Evolutionary conservation across 1,140 invertebrate species (phyloP).

Genomic region (Chlorops oryzae): DNA sequence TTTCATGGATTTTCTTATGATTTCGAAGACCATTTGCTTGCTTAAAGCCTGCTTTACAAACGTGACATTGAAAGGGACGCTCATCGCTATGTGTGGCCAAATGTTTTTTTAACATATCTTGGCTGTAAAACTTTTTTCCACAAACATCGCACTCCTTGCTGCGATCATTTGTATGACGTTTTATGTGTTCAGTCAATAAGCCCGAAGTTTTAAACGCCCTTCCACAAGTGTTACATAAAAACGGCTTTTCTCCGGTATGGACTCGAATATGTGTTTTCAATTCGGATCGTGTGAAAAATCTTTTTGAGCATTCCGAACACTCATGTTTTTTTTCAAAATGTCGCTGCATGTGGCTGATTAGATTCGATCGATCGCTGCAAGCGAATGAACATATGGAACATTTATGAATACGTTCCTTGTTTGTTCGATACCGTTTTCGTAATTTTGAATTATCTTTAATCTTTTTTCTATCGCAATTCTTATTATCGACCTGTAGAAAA

Average conservation of each 20-base stretch:
- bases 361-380: too few relatives aligned
- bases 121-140: slow-evolving; percentile 21
- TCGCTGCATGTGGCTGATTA: too few relatives aligned
- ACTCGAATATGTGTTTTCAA: slow-evolving; percentile 18
- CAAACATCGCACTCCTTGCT: slow-evolving; percentile 25
- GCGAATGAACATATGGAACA: too few relatives aligned
- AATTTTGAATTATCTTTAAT: too few relatives aligned
- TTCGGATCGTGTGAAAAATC: slow-evolving; percentile 18
- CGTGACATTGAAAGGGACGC: slow-evolving; percentile 1
- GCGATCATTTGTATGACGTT: slow-evolving; percentile 20
- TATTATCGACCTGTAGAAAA: too few relatives aligned
- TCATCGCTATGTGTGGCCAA: slow-evolving; percentile 21
- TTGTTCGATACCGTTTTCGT: too few relatives aligned
- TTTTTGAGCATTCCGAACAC: slow-evolving; percentile 22
- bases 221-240: slow-evolving; percentile 26
- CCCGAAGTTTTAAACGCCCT: slow-evolving; percentile 16
- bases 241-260: slow-evolving; percentile 27
- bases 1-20: too few relatives aligned
- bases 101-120: slow-evolving; percentile 20
- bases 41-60: neutral
- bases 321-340: too few relatives aligned
- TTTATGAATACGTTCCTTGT: too few relatives aligned
- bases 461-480: too few relatives aligned
- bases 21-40: neutral
- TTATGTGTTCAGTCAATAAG: slow-evolving; percentile 19